These are phyloP conservation scores for Morpho helenor DNA, from an alignment of 2,888 invertebrate species.

Conservation along the genomic window DNA sequence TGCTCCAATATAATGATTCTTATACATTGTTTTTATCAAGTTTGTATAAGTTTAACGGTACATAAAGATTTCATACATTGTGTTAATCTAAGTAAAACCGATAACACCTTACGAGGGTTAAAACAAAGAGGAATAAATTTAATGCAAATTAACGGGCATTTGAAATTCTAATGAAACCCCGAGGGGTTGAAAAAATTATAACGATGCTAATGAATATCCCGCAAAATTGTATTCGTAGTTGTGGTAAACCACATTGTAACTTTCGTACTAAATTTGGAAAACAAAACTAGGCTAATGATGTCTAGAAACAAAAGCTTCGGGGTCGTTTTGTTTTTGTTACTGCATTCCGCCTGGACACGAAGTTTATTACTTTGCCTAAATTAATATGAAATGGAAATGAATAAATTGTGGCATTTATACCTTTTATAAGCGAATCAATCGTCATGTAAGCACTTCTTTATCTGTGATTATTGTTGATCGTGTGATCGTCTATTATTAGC, in stretches of 20 bases:
- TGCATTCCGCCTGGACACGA: background rate
- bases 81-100: no score
- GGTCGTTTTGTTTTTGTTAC: background rate
- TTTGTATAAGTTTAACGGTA: no score
- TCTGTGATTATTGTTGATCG: no score
- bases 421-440: no score
- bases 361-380: background rate
- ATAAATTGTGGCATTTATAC: no score
- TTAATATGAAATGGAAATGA: background rate
- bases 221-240: slow-evolving; percentile 19
- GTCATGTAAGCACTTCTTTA: no score
- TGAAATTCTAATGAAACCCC: slow-evolving; percentile 16
- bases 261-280: slow-evolving; percentile 15
- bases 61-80: no score
- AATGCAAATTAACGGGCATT: slow-evolving; percentile 12
- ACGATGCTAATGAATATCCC: slow-evolving; percentile 17
- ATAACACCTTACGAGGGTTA: background rate
- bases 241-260: slow-evolving; percentile 16
- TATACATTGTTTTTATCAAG: no score
- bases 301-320: slow-evolving; percentile 8
- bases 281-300: slow-evolving; percentile 18
- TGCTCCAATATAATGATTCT: no score
- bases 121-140: background rate
- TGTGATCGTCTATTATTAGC: no score
- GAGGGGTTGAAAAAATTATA: slow-evolving; percentile 15